Percentiles rank a stretch among this genome's conserved stretches.
Evolutionary conservation across 2,113 vertebrate genomes (phyloP).

Genomic region (Erinaceus europaeus): DNA sequence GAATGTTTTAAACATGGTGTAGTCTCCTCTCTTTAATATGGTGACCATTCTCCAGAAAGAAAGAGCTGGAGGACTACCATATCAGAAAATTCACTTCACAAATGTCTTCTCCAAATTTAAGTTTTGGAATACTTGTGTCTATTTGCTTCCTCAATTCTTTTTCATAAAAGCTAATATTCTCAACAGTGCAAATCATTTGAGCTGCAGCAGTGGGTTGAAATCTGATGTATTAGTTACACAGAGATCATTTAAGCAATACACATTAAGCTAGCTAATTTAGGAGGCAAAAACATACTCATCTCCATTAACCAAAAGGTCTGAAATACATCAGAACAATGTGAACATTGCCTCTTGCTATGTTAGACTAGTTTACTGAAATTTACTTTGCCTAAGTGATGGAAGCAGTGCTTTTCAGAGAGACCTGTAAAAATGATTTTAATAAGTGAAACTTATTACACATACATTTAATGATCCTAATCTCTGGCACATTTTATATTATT

Average conservation of each 20-base stretch:
- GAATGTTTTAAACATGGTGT: neutral
- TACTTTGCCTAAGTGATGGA: neutral
- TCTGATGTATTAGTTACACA: conserved; percentile 77
- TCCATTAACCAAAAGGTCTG: conserved; percentile 54
- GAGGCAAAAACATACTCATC: conserved; percentile 29
- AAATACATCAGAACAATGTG: conserved; percentile 32
- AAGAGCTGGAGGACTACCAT: neutral
- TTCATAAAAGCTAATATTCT: conserved; percentile 77
- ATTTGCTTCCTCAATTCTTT: conserved; percentile 63
- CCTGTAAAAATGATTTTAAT: no score
- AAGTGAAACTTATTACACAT: conserved; percentile 1
- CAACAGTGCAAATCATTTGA: conserved; percentile 78
- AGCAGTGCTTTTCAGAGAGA: no score
- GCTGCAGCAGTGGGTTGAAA: conserved; percentile 75
- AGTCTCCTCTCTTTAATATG: conserved; percentile 3
- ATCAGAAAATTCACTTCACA: conserved; percentile 64
- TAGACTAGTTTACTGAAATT: no score
- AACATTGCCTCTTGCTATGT: neutral
- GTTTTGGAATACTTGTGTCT: conserved; percentile 71
- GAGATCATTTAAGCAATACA: conserved; percentile 77
- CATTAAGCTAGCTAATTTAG: conserved; percentile 71
- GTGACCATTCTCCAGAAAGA: neutral
- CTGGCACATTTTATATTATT: conserved; percentile 8
- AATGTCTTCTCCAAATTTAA: conserved; percentile 64
- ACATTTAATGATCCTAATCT: conserved; percentile 24